phyloP scores from a whole-genome alignment of 2,888 invertebrate genomes.

The Cantharis nigra region DNA sequence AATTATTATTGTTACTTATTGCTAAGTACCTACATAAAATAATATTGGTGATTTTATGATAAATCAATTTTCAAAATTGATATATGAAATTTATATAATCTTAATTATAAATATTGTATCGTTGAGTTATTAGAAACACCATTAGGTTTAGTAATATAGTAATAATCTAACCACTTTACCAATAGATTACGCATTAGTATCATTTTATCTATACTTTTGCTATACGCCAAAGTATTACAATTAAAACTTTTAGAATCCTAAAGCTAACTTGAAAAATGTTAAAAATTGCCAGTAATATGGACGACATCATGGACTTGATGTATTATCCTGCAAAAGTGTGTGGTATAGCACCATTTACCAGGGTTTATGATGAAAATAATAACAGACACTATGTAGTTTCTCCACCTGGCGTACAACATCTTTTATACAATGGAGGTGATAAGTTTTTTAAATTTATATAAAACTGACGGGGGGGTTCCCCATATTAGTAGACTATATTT shows the following conservation, averaged over 20 bases:
- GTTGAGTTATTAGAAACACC: background rate
- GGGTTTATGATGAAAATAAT: background rate
- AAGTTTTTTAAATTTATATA: background rate
- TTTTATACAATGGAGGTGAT: slow-evolving; percentile 7
- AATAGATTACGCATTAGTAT: background rate
- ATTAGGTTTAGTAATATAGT: background rate
- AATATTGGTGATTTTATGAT: background rate
- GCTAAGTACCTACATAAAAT: too few relatives aligned
- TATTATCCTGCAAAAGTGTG: slow-evolving; percentile 11
- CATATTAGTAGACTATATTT: too few relatives aligned
- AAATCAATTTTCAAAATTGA: background rate
- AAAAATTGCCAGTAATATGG: background rate
- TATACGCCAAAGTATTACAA: background rate
- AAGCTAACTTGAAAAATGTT: slow-evolving; percentile 25
- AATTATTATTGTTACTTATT: too few relatives aligned
- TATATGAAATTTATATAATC: too few relatives aligned
- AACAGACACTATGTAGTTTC: background rate
- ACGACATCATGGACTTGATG: background rate
- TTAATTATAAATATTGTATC: too few relatives aligned
- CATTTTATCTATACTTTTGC: background rate
- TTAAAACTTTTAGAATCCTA: background rate
- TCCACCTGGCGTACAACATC: background rate
- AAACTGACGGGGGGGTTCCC: too few relatives aligned
- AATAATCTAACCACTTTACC: background rate
- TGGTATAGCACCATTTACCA: slow-evolving; percentile 12